Evolutionary conservation across 2,797 vertebrate genomes (phyloP).

Genomic region (Melanotaenia parkinsoni): DNA sequence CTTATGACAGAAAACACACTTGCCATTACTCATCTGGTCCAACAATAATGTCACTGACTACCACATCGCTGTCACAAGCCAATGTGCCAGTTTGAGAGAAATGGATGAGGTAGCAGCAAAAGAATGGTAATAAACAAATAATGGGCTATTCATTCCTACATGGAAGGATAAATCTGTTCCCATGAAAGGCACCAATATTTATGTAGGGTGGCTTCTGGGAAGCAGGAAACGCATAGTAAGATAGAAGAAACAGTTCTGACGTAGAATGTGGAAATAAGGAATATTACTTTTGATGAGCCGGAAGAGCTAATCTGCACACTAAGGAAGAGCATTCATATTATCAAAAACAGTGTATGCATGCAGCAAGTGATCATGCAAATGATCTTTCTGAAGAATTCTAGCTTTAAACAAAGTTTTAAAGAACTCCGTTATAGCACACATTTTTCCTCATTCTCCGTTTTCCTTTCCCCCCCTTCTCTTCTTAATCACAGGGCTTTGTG

Average conservation of each 20-base stretch:
- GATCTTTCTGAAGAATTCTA: conserved; percentile 29
- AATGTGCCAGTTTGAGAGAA: conserved; percentile 7
- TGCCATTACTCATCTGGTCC: neutral
- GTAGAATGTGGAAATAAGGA: neutral
- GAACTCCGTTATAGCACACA: conserved; percentile 34
- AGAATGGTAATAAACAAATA: neutral
- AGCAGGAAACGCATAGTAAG: neutral
- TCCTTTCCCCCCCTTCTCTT: neutral
- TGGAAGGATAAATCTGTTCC: conserved; percentile 1
- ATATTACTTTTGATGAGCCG: neutral
- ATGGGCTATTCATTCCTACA: neutral
- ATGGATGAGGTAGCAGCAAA: conserved; percentile 1
- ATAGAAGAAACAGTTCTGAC: neutral
- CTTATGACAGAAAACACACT: conserved; percentile 16
- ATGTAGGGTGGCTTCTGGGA: neutral
- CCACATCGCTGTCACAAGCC: conserved; percentile 22
- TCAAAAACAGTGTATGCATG: conserved; percentile 19
- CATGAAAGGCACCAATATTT: conserved; percentile 5
- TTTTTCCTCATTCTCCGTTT: conserved; percentile 13
- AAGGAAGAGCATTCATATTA: conserved; percentile 7
- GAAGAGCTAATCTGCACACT: conserved; percentile 5
- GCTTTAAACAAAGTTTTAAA: conserved; percentile 52
- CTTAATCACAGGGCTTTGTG: conserved; percentile 28
- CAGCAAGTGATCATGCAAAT: conserved; percentile 19
- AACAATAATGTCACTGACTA: conserved; percentile 26